Evolutionary conservation across 2,113 vertebrate species (phyloP).

Genomic region (Plecotus auritus): DNA sequence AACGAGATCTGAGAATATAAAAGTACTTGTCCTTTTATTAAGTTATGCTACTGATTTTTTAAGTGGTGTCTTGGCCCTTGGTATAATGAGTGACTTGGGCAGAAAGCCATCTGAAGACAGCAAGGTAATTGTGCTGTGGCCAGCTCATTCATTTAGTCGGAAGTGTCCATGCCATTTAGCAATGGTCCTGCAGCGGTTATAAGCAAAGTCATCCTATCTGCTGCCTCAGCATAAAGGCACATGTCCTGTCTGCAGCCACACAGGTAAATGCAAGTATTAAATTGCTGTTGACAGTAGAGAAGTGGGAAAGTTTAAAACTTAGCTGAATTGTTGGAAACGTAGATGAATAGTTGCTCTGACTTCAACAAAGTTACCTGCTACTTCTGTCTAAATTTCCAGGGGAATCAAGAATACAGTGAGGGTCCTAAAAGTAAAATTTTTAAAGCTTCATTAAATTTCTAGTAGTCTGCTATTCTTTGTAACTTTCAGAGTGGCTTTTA

Average conservation of each 20-base stretch:
- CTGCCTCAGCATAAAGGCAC: background rate
- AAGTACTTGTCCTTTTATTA: background rate
- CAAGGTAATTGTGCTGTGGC: background rate
- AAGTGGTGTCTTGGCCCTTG: background rate
- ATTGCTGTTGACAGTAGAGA: conserved; percentile 18
- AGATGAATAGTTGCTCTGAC: background rate
- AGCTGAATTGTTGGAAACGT: background rate
- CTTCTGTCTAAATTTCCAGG: background rate
- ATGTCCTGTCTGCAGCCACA: background rate
- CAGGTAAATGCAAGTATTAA: conserved; percentile 4
- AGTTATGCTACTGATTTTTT: background rate
- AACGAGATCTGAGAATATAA: background rate
- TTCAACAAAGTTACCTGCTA: background rate
- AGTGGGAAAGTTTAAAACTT: background rate
- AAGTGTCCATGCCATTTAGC: background rate
- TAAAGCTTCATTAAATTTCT: background rate
- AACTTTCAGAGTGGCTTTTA: background rate
- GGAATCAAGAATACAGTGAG: background rate
- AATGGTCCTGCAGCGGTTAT: background rate
- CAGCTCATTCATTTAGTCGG: background rate
- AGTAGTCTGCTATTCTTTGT: background rate
- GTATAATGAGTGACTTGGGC: background rate
- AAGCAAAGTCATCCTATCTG: background rate
- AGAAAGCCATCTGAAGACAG: conserved; percentile 19
- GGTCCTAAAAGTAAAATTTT: background rate